phyloP scores from a whole-genome alignment of 2,888 invertebrate species.

The Phragmatobia fuliginosa region DNA sequence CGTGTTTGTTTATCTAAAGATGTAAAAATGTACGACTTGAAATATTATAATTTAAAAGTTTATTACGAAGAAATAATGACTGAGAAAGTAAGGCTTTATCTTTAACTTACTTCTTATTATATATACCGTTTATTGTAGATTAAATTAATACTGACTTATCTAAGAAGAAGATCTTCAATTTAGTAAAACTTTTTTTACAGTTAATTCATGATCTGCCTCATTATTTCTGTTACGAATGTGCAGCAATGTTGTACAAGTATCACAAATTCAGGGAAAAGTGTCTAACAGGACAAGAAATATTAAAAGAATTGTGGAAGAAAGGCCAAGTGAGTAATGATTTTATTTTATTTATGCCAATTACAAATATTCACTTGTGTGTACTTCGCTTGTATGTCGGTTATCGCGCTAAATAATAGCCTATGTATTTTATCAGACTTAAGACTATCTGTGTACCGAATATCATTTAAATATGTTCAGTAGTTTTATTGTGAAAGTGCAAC shows the following conservation, averaged over 20 bases:
- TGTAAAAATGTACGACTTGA: conserved; percentile 62
- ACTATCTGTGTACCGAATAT: too few relatives aligned
- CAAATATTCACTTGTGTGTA: too few relatives aligned
- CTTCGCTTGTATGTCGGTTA: too few relatives aligned
- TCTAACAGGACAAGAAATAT: conserved; percentile 57
- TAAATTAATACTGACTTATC: neutral
- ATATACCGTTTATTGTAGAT: neutral
- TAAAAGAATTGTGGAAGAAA: conserved; percentile 57
- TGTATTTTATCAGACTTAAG: too few relatives aligned
- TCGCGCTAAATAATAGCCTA: too few relatives aligned
- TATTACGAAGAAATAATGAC: conserved; percentile 72
- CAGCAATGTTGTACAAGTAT: conserved; percentile 66
- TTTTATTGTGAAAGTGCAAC: too few relatives aligned
- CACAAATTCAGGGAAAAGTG: conserved; percentile 76
- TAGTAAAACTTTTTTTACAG: conserved; percentile 29
- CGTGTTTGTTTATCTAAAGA: conserved; percentile 68
- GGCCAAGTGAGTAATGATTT: conserved; percentile 54
- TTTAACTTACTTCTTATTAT: neutral
- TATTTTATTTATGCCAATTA: too few relatives aligned
- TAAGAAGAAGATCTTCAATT: too few relatives aligned
- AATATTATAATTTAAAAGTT: conserved; percentile 63
- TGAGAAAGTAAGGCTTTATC: conserved; percentile 57
- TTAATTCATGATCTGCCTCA: conserved; percentile 64
- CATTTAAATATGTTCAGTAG: too few relatives aligned
- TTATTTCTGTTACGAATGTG: conserved; percentile 73